These are phyloP conservation scores for Zoanthus sociatus DNA, from an alignment of 92 coral and sea anemone genomes.

Conservation along the genomic window DNA sequence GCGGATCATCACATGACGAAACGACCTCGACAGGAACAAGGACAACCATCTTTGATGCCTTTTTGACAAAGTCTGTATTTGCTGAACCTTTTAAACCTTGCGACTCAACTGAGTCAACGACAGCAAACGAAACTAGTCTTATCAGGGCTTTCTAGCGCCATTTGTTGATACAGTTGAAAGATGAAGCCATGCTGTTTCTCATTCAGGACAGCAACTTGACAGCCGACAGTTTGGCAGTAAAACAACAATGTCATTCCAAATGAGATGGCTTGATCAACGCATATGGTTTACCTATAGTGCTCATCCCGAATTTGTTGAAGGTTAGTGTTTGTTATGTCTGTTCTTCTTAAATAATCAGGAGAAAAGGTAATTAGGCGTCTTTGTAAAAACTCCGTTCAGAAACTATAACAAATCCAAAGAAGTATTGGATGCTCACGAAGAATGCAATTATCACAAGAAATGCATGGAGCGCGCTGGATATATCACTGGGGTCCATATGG, in stretches of 20 bases:
- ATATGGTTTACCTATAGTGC: constrained; percentile 21
- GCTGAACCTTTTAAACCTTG: background rate
- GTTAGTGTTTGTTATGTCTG: constrained; percentile 53
- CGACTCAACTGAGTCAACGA: background rate
- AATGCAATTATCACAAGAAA: constrained; percentile 25
- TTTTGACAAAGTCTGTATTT: background rate
- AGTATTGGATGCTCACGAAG: constrained; percentile 54
- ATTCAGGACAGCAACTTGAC: background rate
- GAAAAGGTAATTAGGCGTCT: constrained; percentile 19
- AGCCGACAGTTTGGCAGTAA: background rate
- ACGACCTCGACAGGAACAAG: background rate
- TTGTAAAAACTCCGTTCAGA: constrained; percentile 51
- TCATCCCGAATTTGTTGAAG: too few relatives aligned
- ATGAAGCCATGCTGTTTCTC: background rate
- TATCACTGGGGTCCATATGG: background rate
- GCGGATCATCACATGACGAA: background rate
- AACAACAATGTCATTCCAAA: background rate
- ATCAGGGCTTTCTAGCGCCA: background rate
- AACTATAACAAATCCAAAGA: constrained; percentile 64
- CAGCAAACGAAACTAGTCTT: background rate
- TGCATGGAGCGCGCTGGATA: background rate
- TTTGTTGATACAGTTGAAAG: background rate
- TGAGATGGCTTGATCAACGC: background rate
- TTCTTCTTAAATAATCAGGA: constrained; percentile 54
- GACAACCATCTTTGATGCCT: background rate